Evolutionary conservation across 2,797 vertebrate genomes (phyloP).

Genomic region (Sebastolobus altivelis): DNA sequence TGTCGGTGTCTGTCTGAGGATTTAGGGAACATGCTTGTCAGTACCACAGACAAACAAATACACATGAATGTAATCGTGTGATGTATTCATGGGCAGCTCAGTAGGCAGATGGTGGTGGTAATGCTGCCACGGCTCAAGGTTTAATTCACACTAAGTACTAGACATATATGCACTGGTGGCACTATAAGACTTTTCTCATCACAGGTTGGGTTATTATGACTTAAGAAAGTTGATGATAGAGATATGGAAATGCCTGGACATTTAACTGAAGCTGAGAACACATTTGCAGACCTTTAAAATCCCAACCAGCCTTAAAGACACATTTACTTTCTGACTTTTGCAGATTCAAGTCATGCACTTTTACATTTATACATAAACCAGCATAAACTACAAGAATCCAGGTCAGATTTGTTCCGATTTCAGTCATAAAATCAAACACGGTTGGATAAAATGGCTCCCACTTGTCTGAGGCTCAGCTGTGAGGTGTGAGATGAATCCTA

Average conservation of each 20-base stretch:
- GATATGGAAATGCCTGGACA: background rate
- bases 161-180: background rate
- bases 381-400: background rate
- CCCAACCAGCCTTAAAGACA: background rate
- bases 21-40: background rate
- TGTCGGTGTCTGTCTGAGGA: conserved; percentile 18
- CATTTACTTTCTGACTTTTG: background rate
- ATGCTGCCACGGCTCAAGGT: conserved; percentile 1
- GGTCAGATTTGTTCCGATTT: conserved; percentile 11
- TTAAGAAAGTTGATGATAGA: background rate
- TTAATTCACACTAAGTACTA: conserved; percentile 8
- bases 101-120: background rate
- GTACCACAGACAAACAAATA: conserved; percentile 5
- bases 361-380: conserved; percentile 22
- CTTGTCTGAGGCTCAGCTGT: conserved; percentile 15
- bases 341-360: conserved; percentile 3
- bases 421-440: conserved; percentile 6
- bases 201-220: background rate
- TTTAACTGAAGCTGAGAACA: background rate
- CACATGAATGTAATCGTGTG: background rate
- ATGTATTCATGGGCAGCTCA: conserved; percentile 7
- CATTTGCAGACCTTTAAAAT: conserved; percentile 26
- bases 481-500: conserved; percentile 32
- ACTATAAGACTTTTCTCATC: background rate
- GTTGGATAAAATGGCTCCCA: conserved; percentile 4